Evolutionary conservation across 2,888 invertebrate species (phyloP).

Genomic region (Melanostoma scalare): DNA sequence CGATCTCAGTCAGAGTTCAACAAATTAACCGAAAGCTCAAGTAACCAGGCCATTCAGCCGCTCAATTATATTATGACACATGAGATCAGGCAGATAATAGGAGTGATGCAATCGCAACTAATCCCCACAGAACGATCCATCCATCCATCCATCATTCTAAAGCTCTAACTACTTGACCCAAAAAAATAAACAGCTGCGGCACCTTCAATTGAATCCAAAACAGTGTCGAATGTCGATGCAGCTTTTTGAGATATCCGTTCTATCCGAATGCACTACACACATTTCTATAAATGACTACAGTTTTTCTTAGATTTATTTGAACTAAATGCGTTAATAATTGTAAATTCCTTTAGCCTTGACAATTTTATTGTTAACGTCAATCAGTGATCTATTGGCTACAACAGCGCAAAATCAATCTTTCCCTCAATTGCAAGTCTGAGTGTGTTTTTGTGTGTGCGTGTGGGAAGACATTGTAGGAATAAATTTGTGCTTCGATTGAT

Average conservation of each 20-base stretch:
- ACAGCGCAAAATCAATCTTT: constrained; percentile 39
- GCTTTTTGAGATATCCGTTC: not conserved
- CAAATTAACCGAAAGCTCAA: constrained; percentile 43
- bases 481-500: constrained; percentile 67
- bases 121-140: not conserved
- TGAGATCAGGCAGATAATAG: constrained; percentile 4
- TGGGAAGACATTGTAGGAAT: constrained; percentile 54
- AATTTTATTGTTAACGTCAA: constrained; percentile 61
- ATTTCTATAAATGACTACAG: not conserved
- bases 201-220: constrained; percentile 3
- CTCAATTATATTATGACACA: constrained; percentile 55
- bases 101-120: constrained; percentile 39
- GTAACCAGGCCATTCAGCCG: constrained; percentile 30
- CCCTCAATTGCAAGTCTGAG: not conserved
- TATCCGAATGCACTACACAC: too few species aligned
- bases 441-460: constrained; percentile 13
- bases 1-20: constrained; percentile 13
- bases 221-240: not conserved
- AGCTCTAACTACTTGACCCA: constrained; percentile 39
- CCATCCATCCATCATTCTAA: constrained; percentile 26
- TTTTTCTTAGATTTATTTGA: not conserved
- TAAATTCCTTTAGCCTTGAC: constrained; percentile 57
- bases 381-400: constrained; percentile 64
- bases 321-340: constrained; percentile 38
- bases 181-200: constrained; percentile 6